These are phyloP conservation scores for Lasioglossum morio DNA, from an alignment of 2,888 invertebrate genomes.

Conservation along the genomic window DNA sequence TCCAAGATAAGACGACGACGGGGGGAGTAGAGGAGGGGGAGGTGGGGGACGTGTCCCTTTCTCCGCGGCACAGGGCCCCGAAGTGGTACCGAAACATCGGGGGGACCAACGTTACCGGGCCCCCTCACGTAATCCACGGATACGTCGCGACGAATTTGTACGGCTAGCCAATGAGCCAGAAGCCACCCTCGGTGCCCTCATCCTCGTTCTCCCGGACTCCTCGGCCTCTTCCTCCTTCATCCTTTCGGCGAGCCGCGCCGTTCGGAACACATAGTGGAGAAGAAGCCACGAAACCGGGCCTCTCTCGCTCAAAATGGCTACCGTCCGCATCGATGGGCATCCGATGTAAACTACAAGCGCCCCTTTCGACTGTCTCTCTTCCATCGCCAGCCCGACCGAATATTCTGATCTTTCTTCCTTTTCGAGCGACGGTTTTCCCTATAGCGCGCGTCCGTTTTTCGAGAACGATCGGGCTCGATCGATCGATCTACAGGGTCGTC, in stretches of 20 bases:
- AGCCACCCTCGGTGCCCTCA: constrained; percentile 75
- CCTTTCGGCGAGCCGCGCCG: not conserved
- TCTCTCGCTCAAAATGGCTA: constrained; percentile 68
- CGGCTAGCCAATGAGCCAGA: constrained; percentile 83
- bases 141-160: constrained; percentile 84
- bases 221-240: constrained; percentile 3
- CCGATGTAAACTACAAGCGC: constrained; percentile 52
- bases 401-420: not conserved
- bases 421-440: constrained; percentile 8
- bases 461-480: not conserved
- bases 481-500: not conserved
- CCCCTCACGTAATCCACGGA: constrained; percentile 77
- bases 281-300: constrained; percentile 69
- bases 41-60: constrained; percentile 68
- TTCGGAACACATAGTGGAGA: constrained; percentile 8
- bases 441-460: not conserved
- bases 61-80: constrained; percentile 55
- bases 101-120: constrained; percentile 66
- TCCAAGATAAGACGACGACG: constrained; percentile 78
- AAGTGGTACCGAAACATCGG: constrained; percentile 75
- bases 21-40: not conserved
- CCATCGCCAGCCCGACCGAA: not conserved
- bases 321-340: constrained; percentile 66
- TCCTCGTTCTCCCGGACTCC: not conserved
- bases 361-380: not conserved